Evolutionary conservation across 2,888 invertebrate species (phyloP).

Genomic region (Monoplex corrugatus): DNA sequence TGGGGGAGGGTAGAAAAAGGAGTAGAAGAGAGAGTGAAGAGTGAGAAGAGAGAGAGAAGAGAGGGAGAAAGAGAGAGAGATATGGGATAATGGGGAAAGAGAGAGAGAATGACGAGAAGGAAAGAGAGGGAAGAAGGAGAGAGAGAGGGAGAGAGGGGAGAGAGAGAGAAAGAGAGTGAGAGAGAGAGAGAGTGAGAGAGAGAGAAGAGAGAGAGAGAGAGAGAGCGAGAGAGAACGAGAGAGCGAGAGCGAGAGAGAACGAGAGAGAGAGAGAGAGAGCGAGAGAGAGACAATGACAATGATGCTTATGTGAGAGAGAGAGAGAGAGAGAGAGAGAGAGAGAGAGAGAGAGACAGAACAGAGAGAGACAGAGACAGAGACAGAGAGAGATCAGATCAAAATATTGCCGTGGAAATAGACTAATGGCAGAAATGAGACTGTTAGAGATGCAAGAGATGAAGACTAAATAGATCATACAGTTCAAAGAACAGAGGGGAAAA

Average conservation of each 20-base stretch:
- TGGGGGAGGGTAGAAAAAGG: too few species aligned
- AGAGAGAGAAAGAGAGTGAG: background rate
- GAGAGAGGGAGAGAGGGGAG: background rate
- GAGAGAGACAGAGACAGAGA: background rate
- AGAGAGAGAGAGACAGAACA: background rate
- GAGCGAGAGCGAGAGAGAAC: background rate
- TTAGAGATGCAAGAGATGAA: too few species aligned
- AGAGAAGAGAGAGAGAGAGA: background rate
- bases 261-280: conserved; percentile 6
- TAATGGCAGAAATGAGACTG: too few species aligned
- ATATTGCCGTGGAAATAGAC: too few species aligned
- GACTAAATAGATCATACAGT: too few species aligned
- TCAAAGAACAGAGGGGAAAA: too few species aligned
- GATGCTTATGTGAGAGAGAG: too few species aligned
- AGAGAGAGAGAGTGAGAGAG: background rate
- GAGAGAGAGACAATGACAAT: background rate
- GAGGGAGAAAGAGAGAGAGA: background rate
- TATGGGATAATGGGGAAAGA: background rate
- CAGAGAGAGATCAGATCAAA: background rate
- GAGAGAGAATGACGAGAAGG: background rate
- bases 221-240: background rate
- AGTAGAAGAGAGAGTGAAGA: background rate
- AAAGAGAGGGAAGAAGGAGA: background rate
- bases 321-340: conserved; percentile 16
- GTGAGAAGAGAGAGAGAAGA: background rate